These are phyloP conservation scores for Protonemura montana DNA, from an alignment of 2,888 invertebrate genomes.

Conservation along the genomic window DNA sequence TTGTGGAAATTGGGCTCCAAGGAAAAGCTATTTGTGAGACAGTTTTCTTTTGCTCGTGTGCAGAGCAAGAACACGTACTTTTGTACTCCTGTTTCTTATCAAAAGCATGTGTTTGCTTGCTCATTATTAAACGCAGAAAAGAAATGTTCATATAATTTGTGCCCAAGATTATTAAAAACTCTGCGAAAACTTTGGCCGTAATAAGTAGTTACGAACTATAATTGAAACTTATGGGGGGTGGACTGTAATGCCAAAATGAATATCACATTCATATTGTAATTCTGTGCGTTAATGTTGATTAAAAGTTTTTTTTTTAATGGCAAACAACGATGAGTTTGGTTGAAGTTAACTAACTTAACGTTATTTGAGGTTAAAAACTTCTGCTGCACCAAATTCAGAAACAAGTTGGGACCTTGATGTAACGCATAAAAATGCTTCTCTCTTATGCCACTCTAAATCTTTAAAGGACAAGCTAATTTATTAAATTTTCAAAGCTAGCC, in stretches of 20 bases:
- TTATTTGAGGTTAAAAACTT: not conserved
- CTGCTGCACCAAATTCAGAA: no score
- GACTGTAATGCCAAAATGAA: not conserved
- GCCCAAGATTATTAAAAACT: conserved; percentile 18
- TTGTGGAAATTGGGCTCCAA: conserved; percentile 32
- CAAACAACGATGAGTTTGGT: not conserved
- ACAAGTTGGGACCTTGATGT: no score
- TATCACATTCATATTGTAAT: not conserved
- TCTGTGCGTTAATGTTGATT: conserved; percentile 24
- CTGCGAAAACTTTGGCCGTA: not conserved
- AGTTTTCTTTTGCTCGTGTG: not conserved
- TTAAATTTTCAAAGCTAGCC: no score
- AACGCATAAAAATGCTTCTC: no score
- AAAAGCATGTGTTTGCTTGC: not conserved
- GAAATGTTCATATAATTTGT: not conserved
- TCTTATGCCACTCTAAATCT: no score
- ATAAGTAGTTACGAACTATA: not conserved
- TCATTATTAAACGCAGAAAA: not conserved
- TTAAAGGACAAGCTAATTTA: not conserved
- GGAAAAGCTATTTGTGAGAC: conserved; percentile 17
- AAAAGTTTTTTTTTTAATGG: conserved; percentile 29
- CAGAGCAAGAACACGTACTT: conserved; percentile 19
- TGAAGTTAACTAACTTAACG: not conserved
- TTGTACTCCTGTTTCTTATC: conserved; percentile 24
- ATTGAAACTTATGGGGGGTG: not conserved